Evolutionary conservation across 2,888 invertebrate genomes (phyloP), one percentile per base, ranked within the genome.

Genomic region (Nipponacmea schrenckii): DNA sequence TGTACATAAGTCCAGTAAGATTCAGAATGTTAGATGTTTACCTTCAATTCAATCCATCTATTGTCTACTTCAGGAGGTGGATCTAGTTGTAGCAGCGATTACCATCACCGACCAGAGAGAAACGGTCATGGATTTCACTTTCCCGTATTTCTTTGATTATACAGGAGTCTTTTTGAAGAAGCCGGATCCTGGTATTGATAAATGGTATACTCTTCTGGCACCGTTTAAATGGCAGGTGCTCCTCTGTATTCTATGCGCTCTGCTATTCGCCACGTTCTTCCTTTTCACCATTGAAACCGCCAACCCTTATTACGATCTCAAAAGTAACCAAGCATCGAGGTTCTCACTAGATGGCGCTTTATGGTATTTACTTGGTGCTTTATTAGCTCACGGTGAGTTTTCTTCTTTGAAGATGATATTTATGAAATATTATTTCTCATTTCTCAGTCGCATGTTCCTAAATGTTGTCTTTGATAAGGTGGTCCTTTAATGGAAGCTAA

Each of bases 151-250:
- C 56, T 56, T 24, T 56, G 56, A 56, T 24, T 24, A 20, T 56
- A 56, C 24, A 12, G 56, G 56, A 4, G 24, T 56, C 14, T 56
- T 15, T 24, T 15, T 56, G 24, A 56, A 8, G 56, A 56, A 56
- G 24, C 56, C 56, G 3, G 56, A 56, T 20, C 12, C 56, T 3
- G 24, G 24, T 10, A 24, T 56, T 20, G 20, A 56, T 24, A 56
- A 56, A 56, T 56, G 56, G 56, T 56, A 56, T 56, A 68, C 68
- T 39, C 39, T 68, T 12, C n/a, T 68, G 1, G 31, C 39, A 14
- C 68, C 56, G 20, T 62, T 68, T 15, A 50, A 44, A 31, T 68
- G 62, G n/a, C 31, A 68, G 62, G 68, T 68, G 39, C 56, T 62
- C 17, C 7, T 68, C 15, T 68, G 68, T 39, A 68, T 68, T 12